These are phyloP conservation scores for Gobius niger DNA, from an alignment of 2,113 vertebrate genomes.

Conservation along the genomic window DNA sequence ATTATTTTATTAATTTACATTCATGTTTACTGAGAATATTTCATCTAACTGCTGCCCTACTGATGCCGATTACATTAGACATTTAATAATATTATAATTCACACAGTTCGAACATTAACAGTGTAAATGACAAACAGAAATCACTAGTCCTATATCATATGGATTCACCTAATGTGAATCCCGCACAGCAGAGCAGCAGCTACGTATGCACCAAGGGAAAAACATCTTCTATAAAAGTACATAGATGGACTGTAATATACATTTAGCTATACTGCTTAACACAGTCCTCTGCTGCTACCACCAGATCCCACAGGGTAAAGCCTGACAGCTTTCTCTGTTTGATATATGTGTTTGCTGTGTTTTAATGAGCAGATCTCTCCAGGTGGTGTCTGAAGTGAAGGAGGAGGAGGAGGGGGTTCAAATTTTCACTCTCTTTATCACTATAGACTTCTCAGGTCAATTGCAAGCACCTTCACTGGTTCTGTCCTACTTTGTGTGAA, in stretches of 20 bases:
- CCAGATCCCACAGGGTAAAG: slow-evolving; percentile 29
- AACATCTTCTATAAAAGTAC: slow-evolving; percentile 11
- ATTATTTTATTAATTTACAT: too few relatives aligned
- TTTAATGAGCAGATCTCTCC: slow-evolving; percentile 55
- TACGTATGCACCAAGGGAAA: slow-evolving; percentile 6
- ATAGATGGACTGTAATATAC: slow-evolving; percentile 14
- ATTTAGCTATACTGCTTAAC: slow-evolving; percentile 1
- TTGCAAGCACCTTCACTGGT: slow-evolving; percentile 28
- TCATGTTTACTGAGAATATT: too few relatives aligned
- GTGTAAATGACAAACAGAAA: too few relatives aligned
- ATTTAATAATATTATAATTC: too few relatives aligned
- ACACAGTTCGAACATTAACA: too few relatives aligned
- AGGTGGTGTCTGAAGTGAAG: slow-evolving; percentile 29
- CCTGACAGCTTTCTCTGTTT: slow-evolving; percentile 47
- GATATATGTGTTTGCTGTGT: slow-evolving; percentile 57
- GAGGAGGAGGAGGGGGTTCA: slow-evolving; percentile 24
- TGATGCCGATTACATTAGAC: too few relatives aligned
- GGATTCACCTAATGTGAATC: slow-evolving; percentile 22
- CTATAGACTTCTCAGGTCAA: slow-evolving; percentile 2
- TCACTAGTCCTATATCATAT: slow-evolving; percentile 6
- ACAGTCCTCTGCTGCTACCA: slow-evolving; percentile 15
- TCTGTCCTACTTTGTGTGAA: slow-evolving; percentile 31
- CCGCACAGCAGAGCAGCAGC: slow-evolving; percentile 12
- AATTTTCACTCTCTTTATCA: slow-evolving; percentile 24
- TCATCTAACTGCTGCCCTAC: too few relatives aligned